Base-by-base conservation (phyloP, 2,797 vertebrate species). In the Dermochelys coriacea region DNA sequence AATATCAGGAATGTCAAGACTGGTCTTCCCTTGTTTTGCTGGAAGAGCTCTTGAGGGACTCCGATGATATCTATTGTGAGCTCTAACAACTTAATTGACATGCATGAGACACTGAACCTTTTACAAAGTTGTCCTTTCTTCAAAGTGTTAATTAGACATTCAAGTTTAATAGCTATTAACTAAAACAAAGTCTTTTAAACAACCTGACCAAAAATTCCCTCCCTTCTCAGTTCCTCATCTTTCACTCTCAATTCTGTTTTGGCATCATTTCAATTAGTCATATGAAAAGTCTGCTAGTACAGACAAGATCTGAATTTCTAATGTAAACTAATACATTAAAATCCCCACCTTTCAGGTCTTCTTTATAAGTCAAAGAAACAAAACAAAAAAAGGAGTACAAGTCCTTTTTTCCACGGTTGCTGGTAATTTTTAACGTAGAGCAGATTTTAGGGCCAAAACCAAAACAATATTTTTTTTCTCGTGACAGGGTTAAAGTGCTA, bases 401-500 rank as follows among this genome's bases (percentile, higher is more conserved):
- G 31, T 31, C 57, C 29, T 61, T 61, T 15, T 61, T 31, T 31
- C 59, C 59, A 64, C n/a, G 9, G 59, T 4, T 85, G 47, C 45
- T 92, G 80, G 86, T 80, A 57, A 85, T 80, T 77, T 93, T 79
- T 81, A 90, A 29, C 59, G 86, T 82, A 87, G 45, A 91, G 80
- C 27, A 68, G 41, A 85, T 34, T 86, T 3, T 11, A 82, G 52
- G 91, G 37, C 45, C 89, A 74, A 92, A 85, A 85, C 5, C 15
- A 91, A 57, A 29, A 57, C 90, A 89, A 83, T 12, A 45, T 87
- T 71, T 49, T 82, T 75, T 89, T 80, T 41, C 57, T 83, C 86
- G 82, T 78, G 87, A 93, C 82, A 95, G 49, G 92, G 94, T 59
- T 96, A 86, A 93, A 92, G 85, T 45, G 23, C 75, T 89, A 74